Evolutionary conservation across 2,888 invertebrate species (phyloP), one percentile per base, ranked within the genome.

Genomic region (Machimus atricapillus): DNA sequence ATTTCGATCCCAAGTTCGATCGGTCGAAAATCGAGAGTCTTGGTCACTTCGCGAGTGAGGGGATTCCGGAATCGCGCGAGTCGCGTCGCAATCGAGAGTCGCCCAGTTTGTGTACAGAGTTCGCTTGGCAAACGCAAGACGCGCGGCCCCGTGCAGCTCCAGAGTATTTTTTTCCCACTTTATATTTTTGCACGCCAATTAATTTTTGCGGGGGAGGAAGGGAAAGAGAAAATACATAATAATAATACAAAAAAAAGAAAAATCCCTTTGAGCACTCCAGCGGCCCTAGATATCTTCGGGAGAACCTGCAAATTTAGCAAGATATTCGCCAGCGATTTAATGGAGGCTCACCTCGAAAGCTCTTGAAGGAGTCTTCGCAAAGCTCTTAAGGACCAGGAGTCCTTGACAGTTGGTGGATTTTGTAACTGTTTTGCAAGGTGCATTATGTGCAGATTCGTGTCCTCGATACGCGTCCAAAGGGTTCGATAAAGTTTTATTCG

Each of bases 381-480:
- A 79, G 79, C 79, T 79, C 79, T 79, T 52, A 79, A 79, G 79
- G 27, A 79, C 31, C 6, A 5, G 52, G 52, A 52, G 79, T 52
- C 79, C 79, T 79, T 79, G 79, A 40, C 79, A 79, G 79, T 79
- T 78, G 37, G 43, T 78, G 78, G 78, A 78, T 78, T 34, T 34
- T 78, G 46, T 78, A 52, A 79, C 52, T 43, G 52, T 79, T 79
- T 79, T 12, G 79, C 52, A 82, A 82, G 66, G 82, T 82, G 82
- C 82, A 82, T 31, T 82, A 66, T 82, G 82, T 82, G 82, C 82
- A 82, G 82, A 82, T 58, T 82, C 27, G 58, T 82, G 82, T 66
- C 27, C 34, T 40, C 37, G 82, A 66, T 82, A 66, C 82, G 19
- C 40, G 34, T 0, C 82, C 58, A 66, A 66, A 82, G n/a, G 58